Evolutionary conservation across 2,797 vertebrate genomes (phyloP).

Genomic region (Anguilla marmorata): DNA sequence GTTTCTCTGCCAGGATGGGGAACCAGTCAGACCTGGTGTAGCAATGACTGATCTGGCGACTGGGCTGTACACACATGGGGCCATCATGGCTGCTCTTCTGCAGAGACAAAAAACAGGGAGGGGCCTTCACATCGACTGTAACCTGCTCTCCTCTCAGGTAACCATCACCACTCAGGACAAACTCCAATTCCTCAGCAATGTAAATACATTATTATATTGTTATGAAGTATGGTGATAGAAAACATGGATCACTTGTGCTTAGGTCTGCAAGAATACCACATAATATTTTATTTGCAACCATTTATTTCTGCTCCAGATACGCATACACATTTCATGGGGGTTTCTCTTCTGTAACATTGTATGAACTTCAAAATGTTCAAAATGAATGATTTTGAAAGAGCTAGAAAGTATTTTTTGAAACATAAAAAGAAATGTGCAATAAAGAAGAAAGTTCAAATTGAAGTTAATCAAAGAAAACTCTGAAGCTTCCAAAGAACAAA

Average conservation of each 20-base stretch:
- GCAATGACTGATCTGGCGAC: slow-evolving; percentile 96
- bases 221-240: not conserved
- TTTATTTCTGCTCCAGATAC: not conserved
- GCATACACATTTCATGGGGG: not conserved
- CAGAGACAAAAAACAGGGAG: slow-evolving; percentile 78
- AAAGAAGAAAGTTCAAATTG: not conserved
- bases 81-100: slow-evolving; percentile 89
- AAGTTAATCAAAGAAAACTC: not conserved
- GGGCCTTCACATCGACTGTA: slow-evolving; percentile 89
- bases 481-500: not conserved
- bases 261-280: not conserved
- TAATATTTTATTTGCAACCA: not conserved
- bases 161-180: not conserved
- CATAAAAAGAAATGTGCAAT: not conserved
- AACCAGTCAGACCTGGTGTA: slow-evolving; percentile 88
- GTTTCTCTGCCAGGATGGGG: slow-evolving; percentile 72
- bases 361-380: not conserved
- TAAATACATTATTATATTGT: not conserved
- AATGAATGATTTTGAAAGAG: not conserved
- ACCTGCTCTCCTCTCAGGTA: slow-evolving; percentile 93
- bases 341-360: not conserved
- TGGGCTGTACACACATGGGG: slow-evolving; percentile 84
- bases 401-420: not conserved
- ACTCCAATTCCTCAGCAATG: not conserved
- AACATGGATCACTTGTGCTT: not conserved